Percentiles rank a stretch among this genome's conserved stretches.
Conservation (phyloP, 2,888 invertebrate genomes). For the Nomada fabriciana region DNA sequence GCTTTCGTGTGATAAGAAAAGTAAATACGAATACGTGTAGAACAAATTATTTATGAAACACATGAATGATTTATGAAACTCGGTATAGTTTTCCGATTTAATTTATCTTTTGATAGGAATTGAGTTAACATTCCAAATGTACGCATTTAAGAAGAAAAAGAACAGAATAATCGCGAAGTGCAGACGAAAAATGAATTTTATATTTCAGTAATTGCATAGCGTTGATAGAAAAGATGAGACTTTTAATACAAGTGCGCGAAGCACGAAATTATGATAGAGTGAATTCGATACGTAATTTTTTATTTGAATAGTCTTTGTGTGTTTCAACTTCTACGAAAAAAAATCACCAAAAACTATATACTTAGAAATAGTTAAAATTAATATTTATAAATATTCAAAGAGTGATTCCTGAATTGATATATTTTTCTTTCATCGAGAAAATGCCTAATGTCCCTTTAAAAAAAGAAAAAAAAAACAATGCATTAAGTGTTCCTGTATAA, state of each 20-base stretch:
- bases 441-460: neutral
- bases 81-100: slow-evolving; percentile 12
- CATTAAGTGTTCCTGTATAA: slow-evolving; percentile 29
- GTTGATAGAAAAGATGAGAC: slow-evolving; percentile 4
- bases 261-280: slow-evolving; percentile 15
- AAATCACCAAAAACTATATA: neutral
- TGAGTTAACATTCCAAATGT: slow-evolving; percentile 34
- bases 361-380: slow-evolving; percentile 4
- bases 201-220: slow-evolving; percentile 26
- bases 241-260: slow-evolving; percentile 3
- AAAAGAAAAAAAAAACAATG: neutral
- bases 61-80: neutral
- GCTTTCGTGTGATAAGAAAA: neutral
- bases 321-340: neutral
- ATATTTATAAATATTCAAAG: slow-evolving; percentile 29
- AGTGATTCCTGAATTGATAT: neutral
- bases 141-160: slow-evolving; percentile 29
- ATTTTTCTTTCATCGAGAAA: neutral
- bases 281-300: slow-evolving; percentile 4
- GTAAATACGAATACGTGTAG: neutral
- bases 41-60: neutral
- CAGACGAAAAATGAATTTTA: slow-evolving; percentile 17
- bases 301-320: slow-evolving; percentile 34
- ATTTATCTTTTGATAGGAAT: slow-evolving; percentile 7
- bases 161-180: neutral